A percentile compares a stretch with the other conserved stretches of the same genome.
Evolutionary conservation across 2,888 invertebrate genomes (phyloP).

Genomic region (Plusia festucae): DNA sequence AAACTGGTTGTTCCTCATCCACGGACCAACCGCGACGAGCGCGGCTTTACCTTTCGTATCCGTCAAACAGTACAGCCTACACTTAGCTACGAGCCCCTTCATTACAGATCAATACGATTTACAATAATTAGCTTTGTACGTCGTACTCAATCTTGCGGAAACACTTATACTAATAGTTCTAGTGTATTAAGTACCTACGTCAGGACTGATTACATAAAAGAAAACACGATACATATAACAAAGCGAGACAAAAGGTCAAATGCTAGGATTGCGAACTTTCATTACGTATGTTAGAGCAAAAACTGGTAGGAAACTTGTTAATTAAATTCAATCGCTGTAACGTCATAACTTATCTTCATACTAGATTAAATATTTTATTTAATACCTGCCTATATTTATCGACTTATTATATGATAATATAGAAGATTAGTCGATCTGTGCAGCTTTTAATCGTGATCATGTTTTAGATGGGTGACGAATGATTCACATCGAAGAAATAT

Average conservation of each 20-base stretch:
- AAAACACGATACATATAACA: slow-evolving; percentile 38
- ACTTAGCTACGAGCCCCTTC: no score
- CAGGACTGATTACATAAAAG: slow-evolving; percentile 37
- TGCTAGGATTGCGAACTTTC: slow-evolving; percentile 50
- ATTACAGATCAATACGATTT: neutral
- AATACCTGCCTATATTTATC: neutral
- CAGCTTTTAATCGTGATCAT: neutral
- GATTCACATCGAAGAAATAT: neutral
- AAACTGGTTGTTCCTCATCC: no score
- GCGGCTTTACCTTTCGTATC: no score
- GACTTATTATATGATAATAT: neutral
- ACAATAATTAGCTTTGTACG: neutral
- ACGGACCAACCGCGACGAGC: no score
- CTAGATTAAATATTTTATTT: slow-evolving; percentile 9
- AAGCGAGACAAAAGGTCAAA: slow-evolving; percentile 49
- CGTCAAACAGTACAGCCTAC: no score
- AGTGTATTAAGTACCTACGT: slow-evolving; percentile 30
- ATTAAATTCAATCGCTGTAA: slow-evolving; percentile 24
- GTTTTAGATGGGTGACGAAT: neutral
- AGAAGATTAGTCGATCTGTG: neutral
- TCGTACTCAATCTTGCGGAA: slow-evolving; percentile 14
- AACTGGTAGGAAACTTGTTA: slow-evolving; percentile 24
- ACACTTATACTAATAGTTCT: slow-evolving; percentile 21
- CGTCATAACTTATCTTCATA: slow-evolving; percentile 22
- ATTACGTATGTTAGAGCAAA: slow-evolving; percentile 46